Evolutionary conservation across 2,113 vertebrate genomes (phyloP).

Genomic region (Chiloscyllium plagiosum): DNA sequence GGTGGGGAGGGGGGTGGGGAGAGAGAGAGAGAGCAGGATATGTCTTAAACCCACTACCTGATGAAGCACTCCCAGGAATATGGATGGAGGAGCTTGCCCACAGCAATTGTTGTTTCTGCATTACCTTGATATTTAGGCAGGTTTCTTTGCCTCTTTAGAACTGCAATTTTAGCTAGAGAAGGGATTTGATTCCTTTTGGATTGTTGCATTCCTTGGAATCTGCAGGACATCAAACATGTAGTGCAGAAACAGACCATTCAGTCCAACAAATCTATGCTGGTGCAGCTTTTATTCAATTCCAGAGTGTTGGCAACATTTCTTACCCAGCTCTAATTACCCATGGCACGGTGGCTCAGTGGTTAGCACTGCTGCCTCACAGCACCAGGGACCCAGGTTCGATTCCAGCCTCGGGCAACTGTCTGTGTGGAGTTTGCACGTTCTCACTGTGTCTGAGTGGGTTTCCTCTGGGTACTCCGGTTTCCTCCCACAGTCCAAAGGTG

Average conservation of each 20-base stretch:
- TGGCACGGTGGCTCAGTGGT: too few species aligned
- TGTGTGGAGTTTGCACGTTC: too few species aligned
- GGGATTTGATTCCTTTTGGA: background rate
- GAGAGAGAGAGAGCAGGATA: background rate
- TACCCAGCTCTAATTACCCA: too few species aligned
- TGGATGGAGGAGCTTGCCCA: background rate
- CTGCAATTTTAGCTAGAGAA: background rate
- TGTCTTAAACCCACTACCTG: background rate
- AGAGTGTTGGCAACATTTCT: too few species aligned
- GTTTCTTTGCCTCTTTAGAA: background rate
- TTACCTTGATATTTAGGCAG: background rate
- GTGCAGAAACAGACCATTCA: background rate
- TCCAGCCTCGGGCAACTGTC: too few species aligned
- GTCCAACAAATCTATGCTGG: background rate
- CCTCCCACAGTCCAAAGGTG: too few species aligned
- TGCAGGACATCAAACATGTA: background rate
- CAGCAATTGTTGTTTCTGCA: background rate
- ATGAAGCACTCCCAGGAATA: background rate
- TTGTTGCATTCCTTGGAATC: background rate
- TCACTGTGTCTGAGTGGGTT: too few species aligned
- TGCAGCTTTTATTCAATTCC: too few species aligned
- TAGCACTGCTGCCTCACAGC: too few species aligned
- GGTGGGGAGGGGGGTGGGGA: too few species aligned
- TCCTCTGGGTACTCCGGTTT: too few species aligned
- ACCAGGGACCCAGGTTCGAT: too few species aligned